Evolutionary conservation across 2,888 invertebrate species (phyloP).

Genomic region (Diarsia rubi): DNA sequence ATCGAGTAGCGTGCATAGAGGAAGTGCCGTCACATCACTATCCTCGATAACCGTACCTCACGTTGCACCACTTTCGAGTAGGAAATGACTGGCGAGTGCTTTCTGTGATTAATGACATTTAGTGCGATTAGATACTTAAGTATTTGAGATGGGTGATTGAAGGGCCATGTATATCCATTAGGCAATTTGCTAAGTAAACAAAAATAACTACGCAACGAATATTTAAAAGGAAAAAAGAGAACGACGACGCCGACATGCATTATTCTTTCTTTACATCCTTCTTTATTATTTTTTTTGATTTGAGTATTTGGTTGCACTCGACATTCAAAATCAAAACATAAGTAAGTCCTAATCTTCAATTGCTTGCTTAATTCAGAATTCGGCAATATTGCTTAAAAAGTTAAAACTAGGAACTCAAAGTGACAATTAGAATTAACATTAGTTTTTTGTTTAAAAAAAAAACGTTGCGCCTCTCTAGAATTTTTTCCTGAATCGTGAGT

Average conservation of each 20-base stretch:
- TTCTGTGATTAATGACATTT: slow-evolving; percentile 71
- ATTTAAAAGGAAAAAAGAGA: neutral
- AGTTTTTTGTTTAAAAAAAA: no score
- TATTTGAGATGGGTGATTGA: slow-evolving; percentile 42
- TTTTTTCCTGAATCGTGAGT: no score
- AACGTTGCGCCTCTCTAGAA: no score
- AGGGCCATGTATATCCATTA: slow-evolving; percentile 38
- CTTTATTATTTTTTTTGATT: neutral
- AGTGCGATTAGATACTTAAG: slow-evolving; percentile 53
- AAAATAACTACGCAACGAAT: slow-evolving; percentile 13
- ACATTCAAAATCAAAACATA: neutral
- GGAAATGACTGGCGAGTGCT: slow-evolving; percentile 73
- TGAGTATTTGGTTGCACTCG: neutral
- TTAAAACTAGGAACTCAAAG: neutral
- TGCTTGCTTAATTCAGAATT: neutral
- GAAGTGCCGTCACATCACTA: slow-evolving; percentile 52
- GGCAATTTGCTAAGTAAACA: slow-evolving; percentile 30
- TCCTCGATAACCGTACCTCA: slow-evolving; percentile 39
- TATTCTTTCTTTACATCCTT: neutral
- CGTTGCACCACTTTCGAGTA: slow-evolving; percentile 67
- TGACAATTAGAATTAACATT: neutral
- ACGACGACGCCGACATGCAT: neutral
- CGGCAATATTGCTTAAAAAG: neutral
- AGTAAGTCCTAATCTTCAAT: neutral
- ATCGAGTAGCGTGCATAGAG: neutral